These are phyloP conservation scores for Leptinotarsa undecemlineata DNA, from an alignment of 1,140 invertebrate species.

Conservation along the genomic window DNA sequence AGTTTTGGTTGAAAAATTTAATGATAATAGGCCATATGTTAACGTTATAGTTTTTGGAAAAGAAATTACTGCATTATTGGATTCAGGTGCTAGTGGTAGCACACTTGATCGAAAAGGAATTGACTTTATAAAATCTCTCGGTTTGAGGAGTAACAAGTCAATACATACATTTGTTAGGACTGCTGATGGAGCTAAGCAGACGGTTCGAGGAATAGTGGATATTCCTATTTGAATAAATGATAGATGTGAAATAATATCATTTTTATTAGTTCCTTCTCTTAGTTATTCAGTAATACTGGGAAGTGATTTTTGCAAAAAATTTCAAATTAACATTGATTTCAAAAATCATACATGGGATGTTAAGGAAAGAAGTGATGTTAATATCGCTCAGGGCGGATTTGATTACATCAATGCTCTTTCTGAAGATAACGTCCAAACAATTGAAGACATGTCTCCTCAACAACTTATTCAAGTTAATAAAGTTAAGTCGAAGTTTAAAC, in stretches of 20 bases:
- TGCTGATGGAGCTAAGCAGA: conserved; percentile 11
- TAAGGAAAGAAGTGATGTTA: background rate
- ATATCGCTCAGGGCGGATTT: background rate
- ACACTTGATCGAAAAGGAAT: background rate
- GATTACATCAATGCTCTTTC: conserved; percentile 6
- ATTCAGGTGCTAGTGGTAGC: background rate
- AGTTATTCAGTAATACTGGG: conserved; percentile 1
- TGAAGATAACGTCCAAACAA: conserved; percentile 4
- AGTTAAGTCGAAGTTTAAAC: background rate
- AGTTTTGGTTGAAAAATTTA: conserved; percentile 1
- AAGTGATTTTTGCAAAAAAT: conserved; percentile 11
- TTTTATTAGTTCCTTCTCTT: conserved; percentile 13
- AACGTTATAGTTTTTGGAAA: background rate
- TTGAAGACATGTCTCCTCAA: background rate
- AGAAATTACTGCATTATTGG: background rate
- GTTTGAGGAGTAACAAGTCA: background rate
- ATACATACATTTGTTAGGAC: background rate
- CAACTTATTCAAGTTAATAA: background rate
- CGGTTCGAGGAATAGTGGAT: background rate
- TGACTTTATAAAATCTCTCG: conserved; percentile 2
- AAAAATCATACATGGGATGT: background rate
- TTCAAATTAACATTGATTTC: conserved; percentile 9
- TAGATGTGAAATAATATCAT: background rate
- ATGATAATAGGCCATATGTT: conserved; percentile 12
- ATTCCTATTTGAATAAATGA: conserved; percentile 4